Evolutionary conservation across 2,113 vertebrate genomes (phyloP).

Genomic region (Thomomys bottae): DNA sequence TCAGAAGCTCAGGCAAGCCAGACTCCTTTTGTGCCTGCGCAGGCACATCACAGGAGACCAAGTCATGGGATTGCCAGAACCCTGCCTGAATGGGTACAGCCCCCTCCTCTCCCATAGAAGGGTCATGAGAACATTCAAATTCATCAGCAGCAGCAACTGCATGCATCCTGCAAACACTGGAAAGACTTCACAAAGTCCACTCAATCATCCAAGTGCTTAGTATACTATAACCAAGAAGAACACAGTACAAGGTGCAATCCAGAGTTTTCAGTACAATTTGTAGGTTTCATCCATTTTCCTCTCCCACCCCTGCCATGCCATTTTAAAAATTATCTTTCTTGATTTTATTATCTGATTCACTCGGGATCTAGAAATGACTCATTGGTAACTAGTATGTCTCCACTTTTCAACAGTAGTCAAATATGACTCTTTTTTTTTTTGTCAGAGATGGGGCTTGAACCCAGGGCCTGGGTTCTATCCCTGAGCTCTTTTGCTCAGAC

Average conservation of each 20-base stretch:
- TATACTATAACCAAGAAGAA: background rate
- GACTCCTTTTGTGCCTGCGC: background rate
- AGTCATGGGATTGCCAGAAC: background rate
- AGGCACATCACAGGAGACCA: background rate
- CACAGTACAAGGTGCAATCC: background rate
- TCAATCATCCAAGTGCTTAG: background rate
- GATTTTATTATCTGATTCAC: constrained; percentile 16
- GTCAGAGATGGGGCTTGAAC: too few species aligned
- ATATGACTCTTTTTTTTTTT: too few species aligned
- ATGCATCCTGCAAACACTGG: background rate
- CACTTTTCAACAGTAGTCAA: background rate
- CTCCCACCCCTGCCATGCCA: too few species aligned
- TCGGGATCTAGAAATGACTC: background rate
- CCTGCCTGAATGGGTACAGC: background rate
- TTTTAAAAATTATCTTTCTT: constrained; percentile 4
- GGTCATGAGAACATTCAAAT: background rate
- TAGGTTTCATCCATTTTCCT: background rate
- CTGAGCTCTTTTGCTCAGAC: too few species aligned
- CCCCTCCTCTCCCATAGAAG: background rate
- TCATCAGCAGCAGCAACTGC: background rate
- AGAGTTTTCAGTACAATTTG: background rate
- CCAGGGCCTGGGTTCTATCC: too few species aligned
- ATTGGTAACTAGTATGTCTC: constrained; percentile 8
- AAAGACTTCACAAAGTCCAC: background rate
- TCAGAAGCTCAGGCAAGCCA: background rate